These are phyloP conservation scores for Sprattus sprattus DNA, from an alignment of 2,113 vertebrate species.

Conservation along the genomic window DNA sequence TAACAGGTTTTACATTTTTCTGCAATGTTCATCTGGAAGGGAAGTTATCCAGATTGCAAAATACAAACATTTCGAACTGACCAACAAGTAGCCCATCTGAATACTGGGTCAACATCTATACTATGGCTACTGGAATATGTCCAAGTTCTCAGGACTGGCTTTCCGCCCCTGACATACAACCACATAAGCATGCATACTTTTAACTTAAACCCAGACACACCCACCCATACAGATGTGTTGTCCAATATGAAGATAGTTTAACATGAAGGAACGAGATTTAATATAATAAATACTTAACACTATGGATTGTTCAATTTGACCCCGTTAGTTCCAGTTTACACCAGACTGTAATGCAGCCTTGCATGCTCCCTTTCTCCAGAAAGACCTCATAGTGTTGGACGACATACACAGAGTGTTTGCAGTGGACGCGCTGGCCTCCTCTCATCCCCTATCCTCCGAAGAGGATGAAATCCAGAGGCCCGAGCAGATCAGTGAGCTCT, in stretches of 20 bases:
- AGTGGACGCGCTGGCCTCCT: constrained; percentile 79
- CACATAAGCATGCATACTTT: not conserved
- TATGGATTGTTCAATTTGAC: not conserved
- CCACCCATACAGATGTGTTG: not conserved
- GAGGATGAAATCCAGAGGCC: constrained; percentile 81
- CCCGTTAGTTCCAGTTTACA: not conserved
- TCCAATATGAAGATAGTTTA: not conserved
- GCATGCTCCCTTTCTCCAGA: constrained; percentile 64
- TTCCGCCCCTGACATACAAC: not conserved
- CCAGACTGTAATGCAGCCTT: not conserved
- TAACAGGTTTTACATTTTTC: too few species aligned
- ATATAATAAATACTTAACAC: not conserved
- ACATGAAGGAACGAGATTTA: not conserved
- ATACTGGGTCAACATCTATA: too few species aligned
- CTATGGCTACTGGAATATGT: too few species aligned
- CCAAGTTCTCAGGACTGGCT: too few species aligned
- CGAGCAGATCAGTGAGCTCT: constrained; percentile 85
- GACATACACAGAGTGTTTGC: constrained; percentile 82
- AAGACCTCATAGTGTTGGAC: constrained; percentile 81
- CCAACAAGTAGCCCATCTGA: too few species aligned
- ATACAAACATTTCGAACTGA: too few species aligned
- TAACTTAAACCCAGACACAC: not conserved
- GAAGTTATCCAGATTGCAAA: too few species aligned
- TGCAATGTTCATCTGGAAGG: too few species aligned
- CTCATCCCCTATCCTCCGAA: constrained; percentile 82